These are phyloP conservation scores for Oscheius sp. DNA, from an alignment of 1,140 invertebrate species.

Conservation along the genomic window DNA sequence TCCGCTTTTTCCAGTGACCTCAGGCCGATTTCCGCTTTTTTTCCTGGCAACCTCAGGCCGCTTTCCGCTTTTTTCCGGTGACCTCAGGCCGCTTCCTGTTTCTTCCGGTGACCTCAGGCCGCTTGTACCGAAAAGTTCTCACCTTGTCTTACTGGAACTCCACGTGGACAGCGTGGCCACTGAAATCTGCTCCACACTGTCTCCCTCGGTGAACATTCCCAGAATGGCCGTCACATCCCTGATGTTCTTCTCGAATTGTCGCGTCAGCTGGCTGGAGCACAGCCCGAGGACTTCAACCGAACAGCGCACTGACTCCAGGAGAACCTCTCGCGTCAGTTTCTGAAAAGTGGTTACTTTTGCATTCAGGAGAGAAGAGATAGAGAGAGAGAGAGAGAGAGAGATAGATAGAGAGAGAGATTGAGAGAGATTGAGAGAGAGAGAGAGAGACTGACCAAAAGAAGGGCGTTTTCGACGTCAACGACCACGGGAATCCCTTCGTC, in stretches of 20 bases:
- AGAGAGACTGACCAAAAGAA: slow-evolving; percentile 25
- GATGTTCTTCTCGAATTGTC: slow-evolving; percentile 1
- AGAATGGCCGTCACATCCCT: slow-evolving; percentile 15
- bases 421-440: not conserved
- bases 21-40: too few relatives aligned
- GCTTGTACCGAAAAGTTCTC: not conserved
- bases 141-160: not conserved
- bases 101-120: too few relatives aligned
- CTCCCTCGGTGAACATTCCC: not conserved
- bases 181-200: slow-evolving; percentile 26
- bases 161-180: slow-evolving; percentile 17
- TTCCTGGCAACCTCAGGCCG: too few relatives aligned
- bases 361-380: too few relatives aligned
- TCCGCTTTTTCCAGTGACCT: too few relatives aligned
- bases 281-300: slow-evolving; percentile 45
- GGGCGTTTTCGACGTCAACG: slow-evolving; percentile 54
- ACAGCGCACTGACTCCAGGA: slow-evolving; percentile 47
- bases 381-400: not conserved
- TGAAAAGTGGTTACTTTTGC: too few relatives aligned
- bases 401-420: slow-evolving; percentile 39
- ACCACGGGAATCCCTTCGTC: slow-evolving; percentile 52
- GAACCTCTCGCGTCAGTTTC: slow-evolving; percentile 39
- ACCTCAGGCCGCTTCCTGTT: too few relatives aligned
- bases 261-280: not conserved
- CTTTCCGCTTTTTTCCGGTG: too few relatives aligned